phyloP scores from a whole-genome alignment of 2,797 vertebrate species.

The Gallinago nigripennis region DNA sequence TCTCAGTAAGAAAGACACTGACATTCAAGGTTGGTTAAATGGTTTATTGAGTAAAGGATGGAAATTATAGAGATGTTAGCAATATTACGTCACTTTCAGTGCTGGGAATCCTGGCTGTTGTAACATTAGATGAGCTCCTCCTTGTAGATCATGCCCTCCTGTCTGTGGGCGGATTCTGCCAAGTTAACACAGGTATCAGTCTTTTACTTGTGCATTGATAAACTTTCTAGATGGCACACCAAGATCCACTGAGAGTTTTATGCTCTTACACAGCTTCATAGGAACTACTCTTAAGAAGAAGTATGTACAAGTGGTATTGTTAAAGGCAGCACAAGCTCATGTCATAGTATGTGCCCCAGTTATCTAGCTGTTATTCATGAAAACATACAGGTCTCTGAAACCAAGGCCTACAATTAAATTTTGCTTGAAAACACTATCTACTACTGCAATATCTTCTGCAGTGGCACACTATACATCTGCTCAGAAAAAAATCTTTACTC shows the following conservation, averaged over 20 bases:
- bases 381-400: rapidly evolving
- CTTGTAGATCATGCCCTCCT: rapidly evolving
- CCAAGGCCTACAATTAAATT: neutral
- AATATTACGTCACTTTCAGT: neutral
- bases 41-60: neutral
- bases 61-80: neutral
- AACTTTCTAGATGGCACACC: neutral
- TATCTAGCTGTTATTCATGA: neutral
- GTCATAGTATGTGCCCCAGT: neutral
- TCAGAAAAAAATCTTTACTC: neutral
- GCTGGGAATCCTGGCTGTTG: neutral
- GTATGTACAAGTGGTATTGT: rapidly evolving
- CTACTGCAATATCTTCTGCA: neutral
- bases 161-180: neutral
- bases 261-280: rapidly evolving
- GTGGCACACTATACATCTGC: neutral
- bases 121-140: neutral
- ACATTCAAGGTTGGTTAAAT: neutral
- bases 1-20: neutral
- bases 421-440: neutral
- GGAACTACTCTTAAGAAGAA: neutral
- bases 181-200: neutral
- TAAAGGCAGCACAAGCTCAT: neutral
- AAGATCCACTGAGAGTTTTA: rapidly evolving
- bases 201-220: neutral